Conservation (phyloP, 1,140 invertebrate species). For the Druon quercuslanigerum region DNA sequence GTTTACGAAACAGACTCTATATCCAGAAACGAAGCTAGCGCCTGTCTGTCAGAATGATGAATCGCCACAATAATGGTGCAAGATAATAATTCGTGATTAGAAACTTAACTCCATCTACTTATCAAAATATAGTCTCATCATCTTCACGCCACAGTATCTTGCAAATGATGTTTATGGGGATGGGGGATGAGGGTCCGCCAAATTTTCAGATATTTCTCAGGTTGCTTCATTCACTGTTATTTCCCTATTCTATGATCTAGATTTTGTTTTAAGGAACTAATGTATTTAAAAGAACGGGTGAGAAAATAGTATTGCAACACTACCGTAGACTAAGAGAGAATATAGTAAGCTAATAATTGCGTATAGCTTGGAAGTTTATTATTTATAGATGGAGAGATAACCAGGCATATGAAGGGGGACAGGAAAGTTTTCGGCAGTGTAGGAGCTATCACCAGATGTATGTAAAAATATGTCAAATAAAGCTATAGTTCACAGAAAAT, state of each 20-base stretch:
- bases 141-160: conserved; percentile 11
- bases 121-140: conserved; percentile 1
- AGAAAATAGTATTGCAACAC: too few relatives aligned
- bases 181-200: not conserved
- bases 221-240: not conserved
- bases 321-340: too few relatives aligned
- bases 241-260: not conserved
- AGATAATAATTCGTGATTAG: conserved; percentile 59
- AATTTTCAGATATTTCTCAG: not conserved
- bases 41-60: conserved; percentile 59
- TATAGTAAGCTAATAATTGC: too few relatives aligned
- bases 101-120: not conserved
- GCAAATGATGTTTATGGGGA: conserved; percentile 9
- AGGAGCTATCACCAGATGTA: too few relatives aligned
- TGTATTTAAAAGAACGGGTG: too few relatives aligned
- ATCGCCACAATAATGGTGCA: conserved; percentile 55
- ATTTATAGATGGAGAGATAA: too few relatives aligned
- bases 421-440: too few relatives aligned
- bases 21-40: conserved; percentile 42
- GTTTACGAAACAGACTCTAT: conserved; percentile 42
- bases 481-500: too few relatives aligned
- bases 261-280: not conserved
- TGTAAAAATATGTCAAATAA: too few relatives aligned
- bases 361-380: too few relatives aligned
- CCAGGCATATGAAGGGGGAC: too few relatives aligned